Evolutionary conservation across 2,888 invertebrate species (phyloP), one percentile per base, ranked within the genome.

Genomic region (Tenthredo livida): DNA sequence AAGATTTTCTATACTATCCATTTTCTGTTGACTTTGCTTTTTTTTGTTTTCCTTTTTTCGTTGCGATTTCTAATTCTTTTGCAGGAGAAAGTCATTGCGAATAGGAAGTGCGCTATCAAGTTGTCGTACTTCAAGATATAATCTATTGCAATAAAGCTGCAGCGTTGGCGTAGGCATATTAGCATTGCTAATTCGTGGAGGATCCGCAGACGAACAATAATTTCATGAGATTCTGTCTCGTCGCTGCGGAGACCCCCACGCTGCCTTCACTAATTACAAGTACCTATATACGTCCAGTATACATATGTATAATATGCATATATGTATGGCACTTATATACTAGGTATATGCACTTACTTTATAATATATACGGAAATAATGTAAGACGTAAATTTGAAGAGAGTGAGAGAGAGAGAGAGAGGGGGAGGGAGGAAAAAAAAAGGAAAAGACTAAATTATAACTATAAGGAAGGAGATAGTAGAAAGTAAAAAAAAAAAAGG

Each of bases 131-230:
- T 70, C 37, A 17, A 70, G 70, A 70, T 70, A 33, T 70, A 37
- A 70, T 70, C 70, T 70, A 33, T 37, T 7, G 70, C 70, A 70
- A 70, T 37, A 15, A 37, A 33, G 29, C 37, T 21, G 21, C 9
- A 43, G 72, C 72, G 72, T 73, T 73, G 72, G 72, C 72, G 72
- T 73, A 21, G 9, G 29, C 40, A 40, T n/a, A 73, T 73, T 73
- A 73, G 72, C 43, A 43, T 73, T 73, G 72, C 72, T 73, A 73
- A 73, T 73, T 73, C 72, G 72, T 43, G 21, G 72, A 73, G 40
- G n/a, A 73, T 73, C 43, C 21, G 29, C 29, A 73, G 72, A 43
- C 40, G 72, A 73, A 73, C 72, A 73, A 73, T 73, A 73, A 73
- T 43, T 73, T 73, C 43, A 43, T 43, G 72, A 73, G 72, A 43